These are phyloP conservation scores for Chrysotoxum bicinctum DNA, from an alignment of 2,888 invertebrate species.

Conservation along the genomic window DNA sequence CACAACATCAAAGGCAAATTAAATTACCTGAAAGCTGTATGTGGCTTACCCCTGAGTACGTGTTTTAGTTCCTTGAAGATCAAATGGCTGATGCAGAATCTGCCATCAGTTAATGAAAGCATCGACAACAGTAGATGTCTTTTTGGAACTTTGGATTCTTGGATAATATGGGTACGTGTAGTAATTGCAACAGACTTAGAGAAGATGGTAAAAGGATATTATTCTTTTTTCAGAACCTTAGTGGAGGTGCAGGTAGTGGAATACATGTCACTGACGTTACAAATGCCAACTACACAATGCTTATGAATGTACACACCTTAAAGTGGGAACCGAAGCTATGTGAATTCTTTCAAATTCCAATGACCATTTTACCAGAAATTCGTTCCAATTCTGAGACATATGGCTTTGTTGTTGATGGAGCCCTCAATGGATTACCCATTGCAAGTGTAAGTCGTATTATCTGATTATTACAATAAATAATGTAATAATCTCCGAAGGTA, in stretches of 20 bases:
- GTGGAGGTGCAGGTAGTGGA: slow-evolving; percentile 84
- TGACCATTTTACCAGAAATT: slow-evolving; percentile 92
- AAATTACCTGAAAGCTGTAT: slow-evolving; percentile 84
- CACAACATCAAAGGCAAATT: slow-evolving; percentile 88
- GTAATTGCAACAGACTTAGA: background rate
- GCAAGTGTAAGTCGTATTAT: slow-evolving; percentile 91
- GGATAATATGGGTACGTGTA: slow-evolving; percentile 93
- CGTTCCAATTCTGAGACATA: slow-evolving; percentile 96
- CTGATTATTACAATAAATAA: no score
- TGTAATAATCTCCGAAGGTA: no score
- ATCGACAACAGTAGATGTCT: slow-evolving; percentile 87
- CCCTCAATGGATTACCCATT: slow-evolving; percentile 91
- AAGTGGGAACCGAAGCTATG: slow-evolving; percentile 95
- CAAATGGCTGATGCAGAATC: slow-evolving; percentile 95
- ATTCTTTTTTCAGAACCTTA: slow-evolving; percentile 82
- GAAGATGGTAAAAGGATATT: background rate
- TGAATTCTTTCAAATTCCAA: slow-evolving; percentile 93
- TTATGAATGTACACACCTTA: slow-evolving; percentile 95
- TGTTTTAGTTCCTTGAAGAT: slow-evolving; percentile 98
- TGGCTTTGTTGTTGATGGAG: slow-evolving; percentile 89
- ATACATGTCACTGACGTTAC: slow-evolving; percentile 97
- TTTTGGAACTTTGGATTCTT: slow-evolving; percentile 96
- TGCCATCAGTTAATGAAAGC: slow-evolving; percentile 87
- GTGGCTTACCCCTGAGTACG: slow-evolving; percentile 96
- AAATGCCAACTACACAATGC: slow-evolving; percentile 97